These are phyloP conservation scores for Oscheius sp. DNA, from an alignment of 1,140 invertebrate genomes.

Conservation along the genomic window DNA sequence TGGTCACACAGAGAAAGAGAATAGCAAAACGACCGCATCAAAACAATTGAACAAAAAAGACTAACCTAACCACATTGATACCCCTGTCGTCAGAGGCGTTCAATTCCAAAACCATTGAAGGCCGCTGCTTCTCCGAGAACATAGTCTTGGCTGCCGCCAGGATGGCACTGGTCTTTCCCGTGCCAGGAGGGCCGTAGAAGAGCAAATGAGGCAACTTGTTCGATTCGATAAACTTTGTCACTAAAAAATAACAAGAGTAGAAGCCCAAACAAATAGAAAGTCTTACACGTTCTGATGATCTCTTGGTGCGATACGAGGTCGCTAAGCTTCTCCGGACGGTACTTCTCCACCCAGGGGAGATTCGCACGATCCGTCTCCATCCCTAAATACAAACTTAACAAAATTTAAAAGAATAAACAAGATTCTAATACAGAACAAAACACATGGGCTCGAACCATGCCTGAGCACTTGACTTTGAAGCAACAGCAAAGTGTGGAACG, in stretches of 20 bases:
- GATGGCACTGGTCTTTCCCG: constrained; percentile 97
- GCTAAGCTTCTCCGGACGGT: constrained; percentile 82
- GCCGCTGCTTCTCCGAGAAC: constrained; percentile 67
- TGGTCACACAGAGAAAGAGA: too few relatives aligned
- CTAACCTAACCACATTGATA: constrained; percentile 82
- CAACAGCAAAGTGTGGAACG: too few relatives aligned
- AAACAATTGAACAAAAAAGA: not conserved
- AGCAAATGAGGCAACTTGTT: constrained; percentile 90
- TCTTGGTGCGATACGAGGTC: constrained; percentile 95
- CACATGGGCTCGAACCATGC: too few relatives aligned
- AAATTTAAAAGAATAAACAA: too few relatives aligned
- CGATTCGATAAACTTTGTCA: constrained; percentile 85
- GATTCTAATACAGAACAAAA: too few relatives aligned
- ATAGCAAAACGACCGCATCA: too few relatives aligned
- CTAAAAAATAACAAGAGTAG: constrained; percentile 68
- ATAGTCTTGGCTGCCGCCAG: constrained; percentile 89
- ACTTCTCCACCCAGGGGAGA: constrained; percentile 86
- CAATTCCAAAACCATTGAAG: constrained; percentile 72
- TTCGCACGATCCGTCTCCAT: constrained; percentile 1
- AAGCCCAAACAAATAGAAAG: constrained; percentile 31
- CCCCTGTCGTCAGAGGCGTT: constrained; percentile 99
- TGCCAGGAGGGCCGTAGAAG: constrained; percentile 97
- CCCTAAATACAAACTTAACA: too few relatives aligned
- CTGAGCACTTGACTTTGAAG: too few relatives aligned
- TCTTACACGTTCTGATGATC: constrained; percentile 85